Percentiles rank a stretch among this genome's conserved stretches.
Evolutionary conservation across 2,888 invertebrate genomes (phyloP).

Genomic region (Rhaphigaster nebulosa): DNA sequence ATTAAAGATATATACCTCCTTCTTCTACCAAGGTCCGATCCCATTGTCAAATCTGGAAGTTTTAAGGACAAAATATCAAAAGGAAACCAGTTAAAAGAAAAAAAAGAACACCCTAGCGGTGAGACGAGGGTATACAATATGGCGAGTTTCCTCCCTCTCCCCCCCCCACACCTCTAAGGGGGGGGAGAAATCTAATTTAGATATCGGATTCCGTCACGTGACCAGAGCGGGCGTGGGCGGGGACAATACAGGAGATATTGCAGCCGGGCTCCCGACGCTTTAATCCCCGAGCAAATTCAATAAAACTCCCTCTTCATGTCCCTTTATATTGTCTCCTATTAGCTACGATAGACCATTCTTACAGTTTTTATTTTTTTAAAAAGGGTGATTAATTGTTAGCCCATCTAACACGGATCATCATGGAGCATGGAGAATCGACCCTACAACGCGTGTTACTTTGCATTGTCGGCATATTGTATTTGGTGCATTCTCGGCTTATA

Average conservation of each 20-base stretch:
- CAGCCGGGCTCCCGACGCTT: background rate
- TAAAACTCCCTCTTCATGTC: constrained; percentile 47
- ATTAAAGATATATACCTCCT: too few species aligned
- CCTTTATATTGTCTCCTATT: background rate
- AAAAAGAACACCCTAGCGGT: background rate
- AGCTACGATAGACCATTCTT: background rate
- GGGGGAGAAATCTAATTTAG: constrained; percentile 47
- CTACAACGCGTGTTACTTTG: background rate
- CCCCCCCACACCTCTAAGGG: background rate
- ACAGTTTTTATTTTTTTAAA: background rate
- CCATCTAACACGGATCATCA: background rate
- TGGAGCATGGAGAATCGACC: background rate
- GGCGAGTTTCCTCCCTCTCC: background rate
- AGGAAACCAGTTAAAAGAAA: background rate
- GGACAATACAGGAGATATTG: background rate
- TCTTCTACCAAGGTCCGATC: background rate
- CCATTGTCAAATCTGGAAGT: background rate
- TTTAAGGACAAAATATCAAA: background rate
- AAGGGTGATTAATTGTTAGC: background rate
- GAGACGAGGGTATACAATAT: constrained; percentile 26
- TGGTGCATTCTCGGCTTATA: background rate
- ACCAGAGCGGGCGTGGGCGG: constrained; percentile 15
- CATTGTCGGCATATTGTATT: too few species aligned
- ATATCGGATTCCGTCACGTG: constrained; percentile 56
- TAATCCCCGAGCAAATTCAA: constrained; percentile 32